phyloP scores from a whole-genome alignment of 2,797 vertebrate species.

The Carapus acus region DNA sequence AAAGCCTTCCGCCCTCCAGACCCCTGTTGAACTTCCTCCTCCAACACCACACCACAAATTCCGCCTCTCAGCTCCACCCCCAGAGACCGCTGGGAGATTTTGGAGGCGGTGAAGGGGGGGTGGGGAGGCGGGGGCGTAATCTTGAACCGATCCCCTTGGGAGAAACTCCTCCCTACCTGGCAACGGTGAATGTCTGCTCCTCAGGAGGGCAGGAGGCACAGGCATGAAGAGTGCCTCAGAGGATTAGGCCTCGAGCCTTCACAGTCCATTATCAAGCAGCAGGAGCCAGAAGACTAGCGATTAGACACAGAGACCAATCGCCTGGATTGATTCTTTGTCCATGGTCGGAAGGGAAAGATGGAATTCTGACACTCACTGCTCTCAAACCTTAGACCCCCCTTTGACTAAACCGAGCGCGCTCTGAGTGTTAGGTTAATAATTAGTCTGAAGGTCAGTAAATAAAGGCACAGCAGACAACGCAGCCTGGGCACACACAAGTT shows the following conservation, averaged over 20 bases:
- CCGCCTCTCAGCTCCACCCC: slow-evolving; percentile 33
- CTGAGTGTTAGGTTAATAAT: slow-evolving; percentile 58
- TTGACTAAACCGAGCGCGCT: slow-evolving; percentile 23
- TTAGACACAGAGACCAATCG: slow-evolving; percentile 33
- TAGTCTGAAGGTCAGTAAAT: slow-evolving; percentile 57
- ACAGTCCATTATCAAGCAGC: slow-evolving; percentile 62
- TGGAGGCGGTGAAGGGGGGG: no score
- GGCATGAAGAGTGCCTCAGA: slow-evolving; percentile 29
- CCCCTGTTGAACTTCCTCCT: slow-evolving; percentile 32
- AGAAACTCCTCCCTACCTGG: slow-evolving; percentile 62
- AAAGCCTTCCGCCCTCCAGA: slow-evolving; percentile 40
- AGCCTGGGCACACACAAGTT: slow-evolving; percentile 28
- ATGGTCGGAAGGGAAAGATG: slow-evolving; percentile 13
- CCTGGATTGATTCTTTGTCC: slow-evolving; percentile 26
- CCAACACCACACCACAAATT: slow-evolving; percentile 29
- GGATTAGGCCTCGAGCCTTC: slow-evolving; percentile 49
- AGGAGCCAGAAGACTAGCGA: slow-evolving; percentile 42
- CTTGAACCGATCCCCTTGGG: slow-evolving; percentile 45
- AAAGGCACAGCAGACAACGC: slow-evolving; percentile 37
- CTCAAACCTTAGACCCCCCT: slow-evolving; percentile 23
- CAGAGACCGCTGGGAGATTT: slow-evolving; percentile 19
- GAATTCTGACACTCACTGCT: slow-evolving; percentile 21
- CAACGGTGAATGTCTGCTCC: slow-evolving; percentile 49
- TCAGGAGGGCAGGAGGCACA: slow-evolving; percentile 46
- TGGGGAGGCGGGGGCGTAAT: slow-evolving; percentile 25